Base-by-base conservation (phyloP, 2,888 invertebrate species). In the Drosophila birchii region DNA sequence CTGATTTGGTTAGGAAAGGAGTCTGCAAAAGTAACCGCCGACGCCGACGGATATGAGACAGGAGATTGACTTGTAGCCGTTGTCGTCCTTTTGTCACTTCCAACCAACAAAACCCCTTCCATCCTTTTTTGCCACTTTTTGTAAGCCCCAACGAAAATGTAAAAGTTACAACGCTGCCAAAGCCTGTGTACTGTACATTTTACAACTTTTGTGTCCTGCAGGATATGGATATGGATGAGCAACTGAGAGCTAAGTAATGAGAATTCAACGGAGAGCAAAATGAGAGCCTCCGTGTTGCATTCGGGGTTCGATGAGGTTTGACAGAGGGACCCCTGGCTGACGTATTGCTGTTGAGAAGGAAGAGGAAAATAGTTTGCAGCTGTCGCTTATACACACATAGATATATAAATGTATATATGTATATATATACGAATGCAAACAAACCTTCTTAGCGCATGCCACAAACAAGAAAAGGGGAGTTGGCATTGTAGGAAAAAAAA, bases 11-110 rank as follows among this genome's bases (percentile, higher is more conserved):
- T 47, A 38, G 43, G 26, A 47, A 18, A 11, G 26, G n/a, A 41
- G 45, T 32, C 38, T 14, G 20, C 1, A 34, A 29, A 58, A 59
- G 23, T 20, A 23, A 16, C 26, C 57, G 44, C 54, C 66, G 76
- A 67, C 64, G 41, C 51, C 43, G 61, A 51, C 86, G 88, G 88
- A 86, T 83, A 86, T 88, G 78, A 80, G 68, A 79, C 88, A 88
- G 84, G 86, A 84, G 84, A 84, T 84, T 64, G 88, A 75, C 72
- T 75, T 73, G 80, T 63, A 87, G 39, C 45, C 66, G n/a, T 12
- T 49, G 14, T 55, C 66, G 14, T 12, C 45, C 34, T 47, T 20
- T 20, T 18, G 44, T 29, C 29, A n/a, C 18, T 32, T 34, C 63
- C 54, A 55, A 23, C 32, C 29, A 1, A 23, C n/a, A 34, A 34